phyloP scores from a whole-genome alignment of 2,113 vertebrate genomes.

The Megaleporinus macrocephalus region DNA sequence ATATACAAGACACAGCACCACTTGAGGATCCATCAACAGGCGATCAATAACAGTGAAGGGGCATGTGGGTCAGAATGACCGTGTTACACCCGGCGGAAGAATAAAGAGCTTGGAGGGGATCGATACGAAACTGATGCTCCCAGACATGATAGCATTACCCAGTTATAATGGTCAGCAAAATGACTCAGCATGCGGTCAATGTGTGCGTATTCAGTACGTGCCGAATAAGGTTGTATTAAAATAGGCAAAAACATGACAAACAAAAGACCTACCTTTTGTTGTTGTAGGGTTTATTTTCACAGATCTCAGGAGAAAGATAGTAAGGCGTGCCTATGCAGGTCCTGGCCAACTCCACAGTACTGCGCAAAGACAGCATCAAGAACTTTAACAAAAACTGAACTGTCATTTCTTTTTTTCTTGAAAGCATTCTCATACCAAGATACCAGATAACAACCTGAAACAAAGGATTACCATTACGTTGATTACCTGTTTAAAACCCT shows the following conservation, averaged over 20 bases:
- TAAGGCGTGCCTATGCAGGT: constrained; percentile 98
- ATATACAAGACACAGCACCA: neutral
- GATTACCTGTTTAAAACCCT: constrained; percentile 95
- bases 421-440: neutral
- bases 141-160: constrained; percentile 48
- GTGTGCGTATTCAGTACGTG: neutral
- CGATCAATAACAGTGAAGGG: constrained; percentile 6
- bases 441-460: neutral
- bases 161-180: neutral
- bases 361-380: constrained; percentile 61
- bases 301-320: constrained; percentile 97
- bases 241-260: neutral
- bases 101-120: constrained; percentile 54
- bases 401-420: too few relatives aligned
- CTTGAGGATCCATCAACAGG: neutral
- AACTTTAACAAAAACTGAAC: neutral
- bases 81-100: constrained; percentile 50
- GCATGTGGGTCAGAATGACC: constrained; percentile 40
- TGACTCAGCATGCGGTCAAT: constrained; percentile 31
- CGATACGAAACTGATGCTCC: constrained; percentile 58
- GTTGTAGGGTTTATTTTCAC: constrained; percentile 98
- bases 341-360: constrained; percentile 93
- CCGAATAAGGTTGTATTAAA: neutral
- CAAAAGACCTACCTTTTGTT: constrained; percentile 90
- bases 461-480: neutral